Evolutionary conservation across 2,113 vertebrate genomes (phyloP).

Genomic region (Atrichornis clamosus): DNA sequence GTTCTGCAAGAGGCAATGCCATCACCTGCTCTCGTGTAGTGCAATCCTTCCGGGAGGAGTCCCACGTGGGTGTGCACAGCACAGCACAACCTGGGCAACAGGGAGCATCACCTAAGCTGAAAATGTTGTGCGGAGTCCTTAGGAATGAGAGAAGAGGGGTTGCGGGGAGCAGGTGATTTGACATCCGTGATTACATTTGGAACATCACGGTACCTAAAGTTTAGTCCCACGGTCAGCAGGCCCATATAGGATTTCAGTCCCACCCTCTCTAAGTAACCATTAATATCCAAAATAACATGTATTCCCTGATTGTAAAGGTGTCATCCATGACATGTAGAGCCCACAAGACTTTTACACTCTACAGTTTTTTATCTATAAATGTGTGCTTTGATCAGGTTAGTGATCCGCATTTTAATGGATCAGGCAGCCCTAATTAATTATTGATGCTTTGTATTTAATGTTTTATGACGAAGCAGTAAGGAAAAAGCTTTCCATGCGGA

Average conservation of each 20-base stretch:
- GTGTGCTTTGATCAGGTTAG: constrained; percentile 23
- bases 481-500: not conserved
- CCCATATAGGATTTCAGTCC: not conserved
- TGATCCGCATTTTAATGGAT: constrained; percentile 41
- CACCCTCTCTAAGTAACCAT: rapidly evolving
- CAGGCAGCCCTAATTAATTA: constrained; percentile 60
- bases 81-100: not conserved
- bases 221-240: not conserved
- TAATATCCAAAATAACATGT: not conserved
- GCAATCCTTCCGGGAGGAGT: not conserved
- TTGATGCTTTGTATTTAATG: constrained; percentile 42
- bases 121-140: not conserved
- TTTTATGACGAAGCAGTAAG: constrained; percentile 48
- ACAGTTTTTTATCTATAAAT: constrained; percentile 17
- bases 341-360: not conserved
- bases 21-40: not conserved
- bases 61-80: rapidly evolving
- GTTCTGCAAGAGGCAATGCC: not conserved
- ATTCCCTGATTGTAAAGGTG: not conserved
- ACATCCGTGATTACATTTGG: not conserved
- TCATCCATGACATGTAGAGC: not conserved
- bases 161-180: not conserved
- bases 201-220: not conserved
- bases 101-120: not conserved
- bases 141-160: not conserved